phyloP scores from a whole-genome alignment of 1,140 invertebrate species.

The Thaumatotibia leucotreta region DNA sequence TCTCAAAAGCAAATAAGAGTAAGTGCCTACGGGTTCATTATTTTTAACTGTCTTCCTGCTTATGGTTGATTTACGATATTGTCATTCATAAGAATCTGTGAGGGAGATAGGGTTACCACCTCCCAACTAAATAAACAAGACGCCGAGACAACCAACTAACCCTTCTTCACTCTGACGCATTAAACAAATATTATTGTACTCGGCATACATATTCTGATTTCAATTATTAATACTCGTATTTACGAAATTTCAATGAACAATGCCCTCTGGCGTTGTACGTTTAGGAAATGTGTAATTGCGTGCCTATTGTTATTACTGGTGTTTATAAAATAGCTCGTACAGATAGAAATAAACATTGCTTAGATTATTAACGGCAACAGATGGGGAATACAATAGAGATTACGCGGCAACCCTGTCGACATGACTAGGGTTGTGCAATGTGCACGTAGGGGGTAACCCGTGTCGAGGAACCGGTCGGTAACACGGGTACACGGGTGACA shows the following conservation, averaged over 20 bases:
- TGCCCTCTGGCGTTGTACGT: background rate
- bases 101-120: constrained; percentile 14
- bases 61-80: constrained; percentile 28
- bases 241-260: constrained; percentile 2
- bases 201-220: background rate
- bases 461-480: no score
- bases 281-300: background rate
- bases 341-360: background rate
- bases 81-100: constrained; percentile 68
- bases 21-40: background rate
- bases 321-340: background rate
- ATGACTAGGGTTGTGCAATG: constrained; percentile 16
- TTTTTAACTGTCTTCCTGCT: background rate
- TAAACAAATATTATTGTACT: constrained; percentile 2
- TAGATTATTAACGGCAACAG: background rate
- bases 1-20: constrained; percentile 19
- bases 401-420: constrained; percentile 21
- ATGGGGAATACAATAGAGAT: constrained; percentile 6
- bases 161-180: background rate
- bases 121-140: background rate
- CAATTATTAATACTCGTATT: background rate
- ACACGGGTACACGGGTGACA: no score
- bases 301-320: background rate
- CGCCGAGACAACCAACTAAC: background rate
- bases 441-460: background rate